Percentiles rank a stretch among this genome's conserved stretches.
These are phyloP conservation scores for Zaprionus bogoriensis DNA, from an alignment of 2,888 invertebrate genomes.

Conservation along the genomic window DNA sequence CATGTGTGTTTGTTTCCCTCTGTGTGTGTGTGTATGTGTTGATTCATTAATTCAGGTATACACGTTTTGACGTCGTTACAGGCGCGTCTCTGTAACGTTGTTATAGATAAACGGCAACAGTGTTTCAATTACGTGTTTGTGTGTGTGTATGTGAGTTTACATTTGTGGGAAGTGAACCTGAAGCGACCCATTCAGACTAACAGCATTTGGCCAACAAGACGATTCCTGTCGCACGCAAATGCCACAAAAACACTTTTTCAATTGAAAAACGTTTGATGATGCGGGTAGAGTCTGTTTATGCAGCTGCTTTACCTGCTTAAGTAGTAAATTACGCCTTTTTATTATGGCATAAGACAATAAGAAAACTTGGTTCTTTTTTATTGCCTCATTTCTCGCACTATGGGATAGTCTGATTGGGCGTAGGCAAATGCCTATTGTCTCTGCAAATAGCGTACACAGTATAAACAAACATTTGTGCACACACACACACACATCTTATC, in stretches of 20 bases:
- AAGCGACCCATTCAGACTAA: no score
- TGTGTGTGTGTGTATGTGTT: slow-evolving; percentile 32
- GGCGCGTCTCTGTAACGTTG: slow-evolving; percentile 4
- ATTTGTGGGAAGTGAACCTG: slow-evolving; percentile 3
- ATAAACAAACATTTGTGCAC: not conserved
- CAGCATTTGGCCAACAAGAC: no score
- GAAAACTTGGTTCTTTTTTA: no score
- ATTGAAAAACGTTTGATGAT: no score
- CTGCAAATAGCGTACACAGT: slow-evolving; percentile 39
- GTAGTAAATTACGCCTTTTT: no score
- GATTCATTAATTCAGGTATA: slow-evolving; percentile 63
- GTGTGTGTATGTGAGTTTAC: slow-evolving; percentile 11
- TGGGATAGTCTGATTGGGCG: not conserved
- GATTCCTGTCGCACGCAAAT: no score
- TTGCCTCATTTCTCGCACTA: not conserved
- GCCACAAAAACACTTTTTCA: no score
- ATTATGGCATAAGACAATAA: no score
- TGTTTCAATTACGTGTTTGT: not conserved
- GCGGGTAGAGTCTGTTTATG: no score
- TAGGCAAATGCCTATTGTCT: slow-evolving; percentile 35
- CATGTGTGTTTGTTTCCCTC: not conserved
- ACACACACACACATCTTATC: not conserved
- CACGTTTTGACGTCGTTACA: slow-evolving; percentile 33
- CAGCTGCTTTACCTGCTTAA: no score
- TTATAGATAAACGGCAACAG: slow-evolving; percentile 8